These are phyloP conservation scores for Notarius quadriscutis DNA, from an alignment of 2,113 vertebrate species.

Conservation along the genomic window DNA sequence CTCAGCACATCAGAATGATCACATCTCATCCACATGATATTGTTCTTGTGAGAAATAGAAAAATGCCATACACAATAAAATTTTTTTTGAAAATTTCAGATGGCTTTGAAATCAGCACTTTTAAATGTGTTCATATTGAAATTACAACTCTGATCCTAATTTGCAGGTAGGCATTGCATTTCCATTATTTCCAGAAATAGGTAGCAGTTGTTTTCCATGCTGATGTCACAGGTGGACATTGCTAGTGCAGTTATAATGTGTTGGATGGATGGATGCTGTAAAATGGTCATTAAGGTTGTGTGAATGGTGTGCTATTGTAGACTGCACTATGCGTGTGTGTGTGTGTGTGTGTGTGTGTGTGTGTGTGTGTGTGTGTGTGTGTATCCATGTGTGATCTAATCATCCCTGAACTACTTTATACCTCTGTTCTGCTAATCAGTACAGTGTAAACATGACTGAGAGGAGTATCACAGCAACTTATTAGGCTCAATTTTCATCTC, in stretches of 20 bases:
- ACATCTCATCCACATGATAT: too few species aligned
- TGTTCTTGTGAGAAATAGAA: too few species aligned
- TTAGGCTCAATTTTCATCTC: conserved; percentile 23
- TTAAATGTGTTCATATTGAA: too few species aligned
- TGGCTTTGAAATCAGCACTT: too few species aligned
- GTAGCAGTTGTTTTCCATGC: too few species aligned
- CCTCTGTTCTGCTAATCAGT: background rate
- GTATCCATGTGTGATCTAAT: background rate
- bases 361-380: background rate
- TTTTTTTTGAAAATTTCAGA: too few species aligned
- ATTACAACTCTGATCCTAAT: too few species aligned
- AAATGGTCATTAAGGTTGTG: background rate
- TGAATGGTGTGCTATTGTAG: background rate
- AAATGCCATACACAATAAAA: too few species aligned
- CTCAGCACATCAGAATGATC: too few species aligned
- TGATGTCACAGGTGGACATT: too few species aligned
- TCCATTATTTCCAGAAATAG: too few species aligned
- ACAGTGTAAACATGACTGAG: background rate
- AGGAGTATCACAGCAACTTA: conserved; percentile 21
- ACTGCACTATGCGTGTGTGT: background rate
- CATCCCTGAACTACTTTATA: background rate
- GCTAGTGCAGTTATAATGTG: background rate
- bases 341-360: background rate
- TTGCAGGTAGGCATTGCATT: too few species aligned
- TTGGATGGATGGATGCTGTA: background rate